Base-by-base conservation (phyloP, 1,140 invertebrate species). In the Zaprionus camerounensis region DNA sequence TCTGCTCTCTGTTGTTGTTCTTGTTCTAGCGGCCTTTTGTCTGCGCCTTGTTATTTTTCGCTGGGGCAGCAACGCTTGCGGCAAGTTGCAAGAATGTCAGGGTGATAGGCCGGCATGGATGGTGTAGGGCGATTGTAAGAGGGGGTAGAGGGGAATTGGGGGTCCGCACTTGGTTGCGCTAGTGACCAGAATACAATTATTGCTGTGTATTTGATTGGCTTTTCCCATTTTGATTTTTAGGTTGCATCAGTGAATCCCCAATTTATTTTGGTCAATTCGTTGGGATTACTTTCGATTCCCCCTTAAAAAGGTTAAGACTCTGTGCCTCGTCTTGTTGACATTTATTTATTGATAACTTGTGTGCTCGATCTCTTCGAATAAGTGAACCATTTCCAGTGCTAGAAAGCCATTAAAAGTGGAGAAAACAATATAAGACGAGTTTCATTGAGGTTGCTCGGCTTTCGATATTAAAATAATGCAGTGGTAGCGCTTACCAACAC, bases 31-130 rank as follows among this genome's bases (percentile, higher is more conserved):
- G 75, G 83, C 84, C 81, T 84, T 78, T 83, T 83, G 83, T 86
- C 83, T 87, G 80, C 84, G 83, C 66, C 83, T 86, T 87, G 73
- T 87, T 84, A 83, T 87, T 79, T 84, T 88, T 65, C 31, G 34
- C 44, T 53, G 57, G 26, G 38, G 28, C 20, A 22, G 26, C 53
- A 36, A 20, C 56, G 61, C 53, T 34, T 34, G 6, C 22, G 56
- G 71, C 44, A 36, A 36, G 34, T 36, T 26, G 53, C 22, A 12
- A 38, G 38, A 55, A 26, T 34, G 22, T 11, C 38, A 24, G 31
- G 41, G 41, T 46, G 41, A 7, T 46, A 46, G 41, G 41, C 41
- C 41, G 41, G 41, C 41, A 46, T 38, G 36, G 12, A 38, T 1
- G 12, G 22, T 2, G 11, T 34, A 3, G 7, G 24, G 12, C 13